Base-by-base conservation (phyloP, 2,888 invertebrate genomes). In the Synergus umbraculus region DNA sequence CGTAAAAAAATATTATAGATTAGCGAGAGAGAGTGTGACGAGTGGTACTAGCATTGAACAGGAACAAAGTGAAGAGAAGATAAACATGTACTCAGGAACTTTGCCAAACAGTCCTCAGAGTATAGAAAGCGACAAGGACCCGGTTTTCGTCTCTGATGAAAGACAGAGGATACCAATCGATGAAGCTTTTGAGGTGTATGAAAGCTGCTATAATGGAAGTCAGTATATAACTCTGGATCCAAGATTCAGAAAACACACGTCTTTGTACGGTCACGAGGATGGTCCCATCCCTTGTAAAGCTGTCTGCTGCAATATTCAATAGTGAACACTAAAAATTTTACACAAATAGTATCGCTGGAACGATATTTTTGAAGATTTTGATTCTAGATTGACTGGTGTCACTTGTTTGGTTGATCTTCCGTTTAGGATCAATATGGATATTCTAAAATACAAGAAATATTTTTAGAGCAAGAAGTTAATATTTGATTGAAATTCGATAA, bases 251-350 rank as follows among this genome's bases (percentile, higher is more conserved):
- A 78, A 64, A 18, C 78, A 78, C 2, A 79, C 81, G 66, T 81
- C 83, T 29, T 64, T 81, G 63, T 44, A 77, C 10, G 65, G 77
- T 41, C 76, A 79, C 15, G 81, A 83, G 29, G 88, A 89, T 46
- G 85, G 86, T 37, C 84, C 88, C 3, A 84, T 91, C 82, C 91
- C 91, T 8, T 91, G 92, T 83, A 89, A 84, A 81, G 88, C 88
- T 44, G 88, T 88, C 63, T 92, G 91, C 83, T 92, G 92, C 83
- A 91, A 87, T 80, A 88, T 92, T 82, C 92, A 92, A 86, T 92
- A 85, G 91, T n/a, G 4, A 90, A 67, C 15, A 44, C 44, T 43
- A 18, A 49, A 29, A 13, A 13, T 37, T 73, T 49, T 10, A 18
- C 8, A 8, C 13, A 37, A 73, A n/a, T 54, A 13, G 4, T 37